These are phyloP conservation scores for Lasioglossum baleicum DNA, from an alignment of 1,140 invertebrate genomes.

Conservation along the genomic window DNA sequence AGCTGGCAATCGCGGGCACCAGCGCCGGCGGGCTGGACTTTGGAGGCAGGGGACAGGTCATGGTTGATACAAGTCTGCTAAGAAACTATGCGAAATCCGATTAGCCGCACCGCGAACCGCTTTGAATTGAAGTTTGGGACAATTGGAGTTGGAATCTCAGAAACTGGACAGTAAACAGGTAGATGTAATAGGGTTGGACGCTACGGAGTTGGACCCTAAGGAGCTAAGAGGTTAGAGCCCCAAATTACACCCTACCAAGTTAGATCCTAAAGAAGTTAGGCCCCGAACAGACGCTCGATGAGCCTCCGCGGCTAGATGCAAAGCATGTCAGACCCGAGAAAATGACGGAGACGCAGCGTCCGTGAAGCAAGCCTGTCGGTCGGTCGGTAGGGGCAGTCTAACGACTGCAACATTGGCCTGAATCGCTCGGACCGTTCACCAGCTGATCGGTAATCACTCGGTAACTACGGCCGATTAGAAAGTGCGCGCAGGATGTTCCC, in stretches of 20 bases:
- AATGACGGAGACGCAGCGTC: background rate
- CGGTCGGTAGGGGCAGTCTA: background rate
- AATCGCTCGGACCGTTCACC: slow-evolving; percentile 55
- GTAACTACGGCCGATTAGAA: slow-evolving; percentile 48
- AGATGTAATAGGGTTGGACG: too few species aligned
- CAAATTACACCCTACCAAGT: too few species aligned
- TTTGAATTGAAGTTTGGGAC: too few species aligned
- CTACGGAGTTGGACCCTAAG: too few species aligned
- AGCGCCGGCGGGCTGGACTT: slow-evolving; percentile 62
- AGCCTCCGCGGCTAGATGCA: too few species aligned
- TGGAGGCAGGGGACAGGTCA: slow-evolving; percentile 74
- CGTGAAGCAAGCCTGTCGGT: background rate
- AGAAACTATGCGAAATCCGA: background rate
- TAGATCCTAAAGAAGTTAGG: too few species aligned
- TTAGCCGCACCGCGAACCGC: background rate
- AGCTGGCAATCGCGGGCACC: slow-evolving; percentile 60
- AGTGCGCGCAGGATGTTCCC: background rate
- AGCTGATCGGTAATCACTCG: slow-evolving; percentile 54
- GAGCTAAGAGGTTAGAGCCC: too few species aligned
- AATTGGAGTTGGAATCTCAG: too few species aligned
- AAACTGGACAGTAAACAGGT: too few species aligned
- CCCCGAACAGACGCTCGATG: too few species aligned
- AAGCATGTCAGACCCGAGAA: too few species aligned
- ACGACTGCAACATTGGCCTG: slow-evolving; percentile 55
- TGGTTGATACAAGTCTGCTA: slow-evolving; percentile 24